phyloP scores from a whole-genome alignment of 92 coral and sea anemone genomes.

The Paragorgia papillata region DNA sequence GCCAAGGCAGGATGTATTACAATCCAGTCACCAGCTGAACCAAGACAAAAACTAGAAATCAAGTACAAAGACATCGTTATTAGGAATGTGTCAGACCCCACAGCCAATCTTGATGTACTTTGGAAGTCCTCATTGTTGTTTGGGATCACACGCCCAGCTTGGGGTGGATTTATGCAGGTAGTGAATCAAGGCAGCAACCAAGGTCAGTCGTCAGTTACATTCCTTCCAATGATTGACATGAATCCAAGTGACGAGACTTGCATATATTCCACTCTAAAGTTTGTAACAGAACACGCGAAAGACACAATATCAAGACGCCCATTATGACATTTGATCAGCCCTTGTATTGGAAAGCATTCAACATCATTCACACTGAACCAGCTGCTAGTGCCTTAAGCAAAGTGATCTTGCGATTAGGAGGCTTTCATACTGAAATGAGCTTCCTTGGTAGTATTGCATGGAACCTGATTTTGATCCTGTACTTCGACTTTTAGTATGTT shows the following conservation, averaged over 20 bases:
- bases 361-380: constrained; percentile 22
- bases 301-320: background rate
- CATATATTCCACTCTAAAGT: constrained; percentile 43
- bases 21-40: constrained; percentile 47
- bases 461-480: too few species aligned
- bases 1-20: constrained; percentile 27
- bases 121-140: constrained; percentile 49
- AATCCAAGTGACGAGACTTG: constrained; percentile 48
- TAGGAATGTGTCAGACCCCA: constrained; percentile 33
- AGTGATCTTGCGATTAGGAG: constrained; percentile 42
- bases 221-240: constrained; percentile 56
- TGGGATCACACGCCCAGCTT: constrained; percentile 39
- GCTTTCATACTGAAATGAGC: constrained; percentile 56
- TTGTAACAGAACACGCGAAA: constrained; percentile 26
- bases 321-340: constrained; percentile 53
- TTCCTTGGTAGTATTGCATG: constrained; percentile 48
- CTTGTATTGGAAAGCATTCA: constrained; percentile 47
- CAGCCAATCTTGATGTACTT: constrained; percentile 14
- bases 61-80: constrained; percentile 31
- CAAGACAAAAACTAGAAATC: constrained; percentile 47
- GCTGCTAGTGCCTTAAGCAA: constrained; percentile 28
- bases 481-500: too few species aligned
- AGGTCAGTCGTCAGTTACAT: constrained; percentile 50
- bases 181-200: constrained; percentile 32
- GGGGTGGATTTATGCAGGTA: constrained; percentile 53